Evolutionary conservation across 2,888 invertebrate species (phyloP), one percentile per base, ranked within the genome.

Genomic region (Peribatodes rhomboidaria): DNA sequence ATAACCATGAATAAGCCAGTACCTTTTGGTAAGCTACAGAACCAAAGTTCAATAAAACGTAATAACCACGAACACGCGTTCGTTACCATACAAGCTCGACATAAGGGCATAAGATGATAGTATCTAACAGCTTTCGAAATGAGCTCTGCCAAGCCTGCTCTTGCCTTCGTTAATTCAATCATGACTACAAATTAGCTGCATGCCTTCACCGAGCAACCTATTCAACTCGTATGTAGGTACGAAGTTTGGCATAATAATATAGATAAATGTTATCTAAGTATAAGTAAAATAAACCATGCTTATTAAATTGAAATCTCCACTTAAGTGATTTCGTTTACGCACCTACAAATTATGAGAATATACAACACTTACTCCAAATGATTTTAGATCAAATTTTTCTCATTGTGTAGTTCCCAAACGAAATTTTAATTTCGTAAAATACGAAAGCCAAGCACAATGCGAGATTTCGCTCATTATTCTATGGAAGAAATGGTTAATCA

Each of bases 161-260:
- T 73, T 70, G 77, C 77, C 80, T 86, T 86, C 82, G 83, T 88
- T 87, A 87, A 87, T 87, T 87, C 85, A 87, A 87, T 88, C 87
- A 87, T 83, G 86, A 86, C 83, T 82, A 84, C 84, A 85, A 88
- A 87, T 88, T 83, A 86, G 82, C 81, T 80, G 77, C 77, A 75
- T 77, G 78, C 72, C 75, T 70, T 68, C 70, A 67, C 70, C 74
- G 72, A 76, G 75, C 74, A 78, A 77, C 71, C 76, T 79, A 77
- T 77, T 76, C 72, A 79, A 80, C 75, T 73, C 70, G 10, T 42
- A 42, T 41, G 16, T 4, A 39, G 6, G 10, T 42, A 42, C 16
- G 16, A 4, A 39, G 6, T 1, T 16, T 39, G 4, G 8, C 7
- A 39, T 39, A 16, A 39, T 16, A 10, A 18, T 41, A 41, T 1